Conservation (phyloP, 2,888 invertebrate genomes). For the Lithophane ornitopus region DNA sequence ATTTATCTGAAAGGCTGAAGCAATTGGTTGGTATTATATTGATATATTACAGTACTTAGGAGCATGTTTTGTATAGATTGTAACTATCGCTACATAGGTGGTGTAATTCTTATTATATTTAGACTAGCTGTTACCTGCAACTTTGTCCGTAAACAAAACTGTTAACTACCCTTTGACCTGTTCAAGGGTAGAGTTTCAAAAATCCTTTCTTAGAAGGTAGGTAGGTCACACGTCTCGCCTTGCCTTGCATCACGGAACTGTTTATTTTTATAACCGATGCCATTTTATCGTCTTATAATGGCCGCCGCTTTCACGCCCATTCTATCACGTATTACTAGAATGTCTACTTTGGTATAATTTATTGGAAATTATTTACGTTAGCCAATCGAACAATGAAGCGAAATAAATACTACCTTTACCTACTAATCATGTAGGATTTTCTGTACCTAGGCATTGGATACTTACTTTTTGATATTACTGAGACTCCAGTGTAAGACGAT, state of each 20-base stretch:
- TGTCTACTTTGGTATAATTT: neutral
- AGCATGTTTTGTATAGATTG: slow-evolving; percentile 19
- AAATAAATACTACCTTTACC: neutral
- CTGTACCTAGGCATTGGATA: neutral
- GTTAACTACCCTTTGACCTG: neutral
- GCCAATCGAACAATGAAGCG: neutral
- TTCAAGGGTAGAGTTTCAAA: neutral
- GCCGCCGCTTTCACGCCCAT: neutral
- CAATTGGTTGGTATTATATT: slow-evolving; percentile 16
- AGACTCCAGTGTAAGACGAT: slow-evolving; percentile 6
- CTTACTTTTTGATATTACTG: too few relatives aligned
- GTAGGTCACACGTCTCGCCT: neutral
- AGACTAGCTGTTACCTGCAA: slow-evolving; percentile 7
- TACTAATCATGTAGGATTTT: neutral
- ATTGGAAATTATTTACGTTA: neutral
- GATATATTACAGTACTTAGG: slow-evolving; percentile 2
- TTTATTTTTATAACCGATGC: neutral
- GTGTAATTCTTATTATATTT: neutral
- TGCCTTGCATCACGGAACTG: neutral
- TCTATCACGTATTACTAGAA: neutral
- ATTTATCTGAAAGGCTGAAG: slow-evolving; percentile 43
- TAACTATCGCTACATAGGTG: slow-evolving; percentile 6
- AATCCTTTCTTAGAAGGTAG: neutral
- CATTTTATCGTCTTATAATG: slow-evolving; percentile 6
- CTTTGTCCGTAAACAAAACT: slow-evolving; percentile 9